These are phyloP conservation scores for Enteromius viviparus DNA, from an alignment of 2,797 vertebrate species.

Conservation along the genomic window DNA sequence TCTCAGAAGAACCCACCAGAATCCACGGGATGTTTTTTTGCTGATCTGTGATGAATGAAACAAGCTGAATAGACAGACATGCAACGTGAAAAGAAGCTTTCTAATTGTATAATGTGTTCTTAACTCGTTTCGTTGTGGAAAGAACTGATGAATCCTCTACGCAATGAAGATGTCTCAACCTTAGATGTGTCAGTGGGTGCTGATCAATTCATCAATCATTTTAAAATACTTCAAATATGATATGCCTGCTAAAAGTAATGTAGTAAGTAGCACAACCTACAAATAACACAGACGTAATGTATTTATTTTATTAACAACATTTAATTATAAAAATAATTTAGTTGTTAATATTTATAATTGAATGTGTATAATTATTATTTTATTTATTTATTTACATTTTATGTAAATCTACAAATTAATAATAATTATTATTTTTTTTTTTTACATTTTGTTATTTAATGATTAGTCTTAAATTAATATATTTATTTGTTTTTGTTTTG, in stretches of 20 bases:
- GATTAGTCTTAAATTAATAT: background rate
- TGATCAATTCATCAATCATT: background rate
- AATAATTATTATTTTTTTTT: background rate
- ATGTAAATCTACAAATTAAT: background rate
- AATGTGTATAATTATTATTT: background rate
- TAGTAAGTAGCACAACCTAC: background rate
- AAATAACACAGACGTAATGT: background rate
- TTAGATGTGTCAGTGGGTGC: background rate
- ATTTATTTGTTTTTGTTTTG: background rate
- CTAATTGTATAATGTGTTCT: background rate
- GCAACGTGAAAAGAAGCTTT: background rate
- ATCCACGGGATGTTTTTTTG: slow-evolving; percentile 29
- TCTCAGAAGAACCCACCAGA: slow-evolving; percentile 70
- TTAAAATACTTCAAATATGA: background rate
- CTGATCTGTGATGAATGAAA: slow-evolving; percentile 29
- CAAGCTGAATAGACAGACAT: background rate
- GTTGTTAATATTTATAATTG: background rate
- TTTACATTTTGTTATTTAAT: background rate
- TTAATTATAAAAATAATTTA: too few relatives aligned
- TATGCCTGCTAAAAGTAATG: too few relatives aligned
- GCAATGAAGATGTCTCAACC: background rate
- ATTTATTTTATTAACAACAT: background rate
- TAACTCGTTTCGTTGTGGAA: background rate
- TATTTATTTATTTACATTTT: background rate
- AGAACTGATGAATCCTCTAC: background rate